Evolutionary conservation across 2,888 invertebrate genomes (phyloP), one percentile per base, ranked within the genome.

Genomic region (Megaustenia siamemsis): DNA sequence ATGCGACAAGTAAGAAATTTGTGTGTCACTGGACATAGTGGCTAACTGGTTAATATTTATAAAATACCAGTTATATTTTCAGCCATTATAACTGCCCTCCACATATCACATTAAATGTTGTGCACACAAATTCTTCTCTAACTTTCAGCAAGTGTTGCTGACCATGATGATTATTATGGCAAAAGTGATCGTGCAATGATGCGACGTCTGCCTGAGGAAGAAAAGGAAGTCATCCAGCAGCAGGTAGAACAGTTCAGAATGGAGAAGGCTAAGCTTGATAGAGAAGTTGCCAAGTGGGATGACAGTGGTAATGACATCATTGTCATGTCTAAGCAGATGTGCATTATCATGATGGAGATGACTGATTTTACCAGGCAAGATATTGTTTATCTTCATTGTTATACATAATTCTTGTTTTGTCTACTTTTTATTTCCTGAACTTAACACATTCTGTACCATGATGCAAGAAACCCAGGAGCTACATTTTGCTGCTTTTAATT

Each of bases 321-420:
- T 93, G 98, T 99, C 91, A 95, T 99, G 79, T 99, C 99, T 53
- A 99, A 99, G 93, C 98, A 99, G 93, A 99, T 99, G 99, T 99
- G 99, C 94, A 98, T 99, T 97, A 99, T 99, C 90, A 99, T 99
- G 99, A 97, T 99, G 96, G 99, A 99, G 95, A 99, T 99, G 99
- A 99, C 99, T 1, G 99, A 99, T 94, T 99, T 99, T 93, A 99
- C 99, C 6, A 96, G 98, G 97, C 97, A 93, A 89, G 3, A n/a
- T 8, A 38, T 43, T 1, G 40, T 69, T 69, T 24, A 60, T 10
- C 60, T 60, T 1, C 60, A 60, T 60, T 60, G n/a, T n/a, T n/a
- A n/a, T n/a, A n/a, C n/a, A n/a, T n/a, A n/a, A n/a, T n/a, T n/a
- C n/a, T n/a, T n/a, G n/a, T n/a, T n/a, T n/a, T n/a, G n/a, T n/a